Conservation (phyloP, 2,113 vertebrate species). For the Bostrychus sinensis region DNA sequence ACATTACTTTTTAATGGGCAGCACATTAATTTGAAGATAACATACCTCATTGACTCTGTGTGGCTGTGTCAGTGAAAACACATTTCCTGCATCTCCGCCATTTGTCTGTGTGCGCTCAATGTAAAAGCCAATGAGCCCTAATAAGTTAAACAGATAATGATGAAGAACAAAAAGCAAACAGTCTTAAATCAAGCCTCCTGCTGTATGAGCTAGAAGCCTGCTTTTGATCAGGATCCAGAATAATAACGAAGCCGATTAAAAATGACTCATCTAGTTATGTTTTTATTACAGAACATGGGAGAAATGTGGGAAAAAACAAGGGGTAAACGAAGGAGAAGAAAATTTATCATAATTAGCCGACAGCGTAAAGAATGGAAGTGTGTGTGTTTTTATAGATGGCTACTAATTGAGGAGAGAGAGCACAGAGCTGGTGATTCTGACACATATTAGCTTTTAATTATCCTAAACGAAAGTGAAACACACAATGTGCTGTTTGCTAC, state of each 20-base stretch:
- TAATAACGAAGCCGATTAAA: constrained; percentile 59
- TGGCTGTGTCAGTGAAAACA: constrained; percentile 23
- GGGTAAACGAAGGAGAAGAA: constrained; percentile 55
- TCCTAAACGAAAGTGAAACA: constrained; percentile 60
- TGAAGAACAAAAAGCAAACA: constrained; percentile 48
- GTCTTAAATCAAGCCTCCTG: constrained; percentile 52
- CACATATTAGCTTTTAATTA: constrained; percentile 72
- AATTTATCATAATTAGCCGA: constrained; percentile 68
- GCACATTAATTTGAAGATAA: constrained; percentile 52
- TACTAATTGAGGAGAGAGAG: constrained; percentile 62
- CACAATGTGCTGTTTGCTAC: constrained; percentile 25
- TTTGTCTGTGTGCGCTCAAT: constrained; percentile 40
- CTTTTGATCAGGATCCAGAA: constrained; percentile 60
- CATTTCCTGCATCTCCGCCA: constrained; percentile 20
- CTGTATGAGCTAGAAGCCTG: constrained; percentile 28
- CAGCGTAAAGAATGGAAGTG: constrained; percentile 54
- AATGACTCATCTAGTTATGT: constrained; percentile 61
- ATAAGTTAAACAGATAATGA: constrained; percentile 65
- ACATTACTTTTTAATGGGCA: constrained; percentile 25
- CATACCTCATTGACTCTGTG: constrained; percentile 43
- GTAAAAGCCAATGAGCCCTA: constrained; percentile 47
- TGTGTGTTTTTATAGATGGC: constrained; percentile 61
- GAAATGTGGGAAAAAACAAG: constrained; percentile 30
- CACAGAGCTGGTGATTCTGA: constrained; percentile 43
- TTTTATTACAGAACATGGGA: constrained; percentile 51